These are phyloP conservation scores for Denticeps clupeoides DNA, from an alignment of 2,797 vertebrate genomes.

Conservation along the genomic window DNA sequence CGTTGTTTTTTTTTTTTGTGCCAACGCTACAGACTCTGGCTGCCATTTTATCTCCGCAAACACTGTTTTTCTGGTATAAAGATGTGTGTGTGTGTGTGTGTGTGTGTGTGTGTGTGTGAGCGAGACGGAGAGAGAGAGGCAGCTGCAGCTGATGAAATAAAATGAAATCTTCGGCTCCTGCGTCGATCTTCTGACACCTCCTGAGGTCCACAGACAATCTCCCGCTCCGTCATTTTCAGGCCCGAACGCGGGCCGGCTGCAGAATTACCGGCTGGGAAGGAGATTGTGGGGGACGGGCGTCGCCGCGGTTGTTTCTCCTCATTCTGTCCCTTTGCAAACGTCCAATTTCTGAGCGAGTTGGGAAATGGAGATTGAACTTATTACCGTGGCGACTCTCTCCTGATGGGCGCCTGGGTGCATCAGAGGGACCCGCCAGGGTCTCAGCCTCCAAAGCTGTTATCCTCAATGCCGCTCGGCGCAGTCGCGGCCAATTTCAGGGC, in stretches of 20 bases:
- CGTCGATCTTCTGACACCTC: slow-evolving; percentile 5
- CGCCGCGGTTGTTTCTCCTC: too few relatives aligned
- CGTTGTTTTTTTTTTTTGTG: too few relatives aligned
- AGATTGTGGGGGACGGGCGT: too few relatives aligned
- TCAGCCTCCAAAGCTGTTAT: too few relatives aligned
- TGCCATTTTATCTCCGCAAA: too few relatives aligned
- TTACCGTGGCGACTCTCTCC: not conserved
- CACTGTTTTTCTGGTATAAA: too few relatives aligned
- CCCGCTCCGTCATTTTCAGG: slow-evolving; percentile 19
- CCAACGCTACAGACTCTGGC: too few relatives aligned
- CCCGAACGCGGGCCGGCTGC: slow-evolving; percentile 19
- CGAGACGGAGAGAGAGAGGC: too few relatives aligned
- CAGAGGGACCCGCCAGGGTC: too few relatives aligned
- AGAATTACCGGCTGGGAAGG: slow-evolving; percentile 20
- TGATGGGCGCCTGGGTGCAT: not conserved
- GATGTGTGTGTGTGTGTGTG: not conserved
- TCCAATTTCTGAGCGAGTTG: slow-evolving; percentile 14
- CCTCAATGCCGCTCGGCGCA: too few relatives aligned
- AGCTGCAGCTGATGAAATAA: slow-evolving; percentile 48
- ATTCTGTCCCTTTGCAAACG: slow-evolving; percentile 34
- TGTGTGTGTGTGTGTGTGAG: not conserved
- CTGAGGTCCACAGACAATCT: slow-evolving; percentile 8
- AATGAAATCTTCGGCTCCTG: slow-evolving; percentile 41
- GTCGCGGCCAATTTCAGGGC: too few relatives aligned
- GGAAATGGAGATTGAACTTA: slow-evolving; percentile 35